phyloP scores from a whole-genome alignment of 35 echinoderm and acorn worm genomes.

The Ptychodera flava region DNA sequence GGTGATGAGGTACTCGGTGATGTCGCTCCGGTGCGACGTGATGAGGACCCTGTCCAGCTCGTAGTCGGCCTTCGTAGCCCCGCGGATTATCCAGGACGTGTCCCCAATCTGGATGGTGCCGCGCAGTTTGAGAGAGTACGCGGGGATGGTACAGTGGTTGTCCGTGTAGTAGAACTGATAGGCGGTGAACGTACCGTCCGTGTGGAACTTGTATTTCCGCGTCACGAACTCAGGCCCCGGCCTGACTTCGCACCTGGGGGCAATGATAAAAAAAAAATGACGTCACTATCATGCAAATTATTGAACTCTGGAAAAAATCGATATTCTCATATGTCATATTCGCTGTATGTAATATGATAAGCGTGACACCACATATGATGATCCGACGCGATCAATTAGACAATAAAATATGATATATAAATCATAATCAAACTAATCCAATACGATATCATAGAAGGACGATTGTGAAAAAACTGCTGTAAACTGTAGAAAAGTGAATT shows the following conservation, averaged over 20 bases:
- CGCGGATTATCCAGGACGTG: conserved; percentile 17
- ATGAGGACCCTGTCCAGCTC: conserved; percentile 63
- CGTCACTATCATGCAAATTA: not conserved
- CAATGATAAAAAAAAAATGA: not conserved
- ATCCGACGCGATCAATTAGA: too few species aligned
- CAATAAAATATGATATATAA: too few species aligned
- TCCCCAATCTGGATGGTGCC: conserved; percentile 37
- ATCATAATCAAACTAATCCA: too few species aligned
- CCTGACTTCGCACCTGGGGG: conserved; percentile 83
- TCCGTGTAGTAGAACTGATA: conserved; percentile 95
- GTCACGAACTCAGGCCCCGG: conserved; percentile 74
- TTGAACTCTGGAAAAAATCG: not conserved
- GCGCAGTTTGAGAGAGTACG: conserved; percentile 65
- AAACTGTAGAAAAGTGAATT: too few species aligned
- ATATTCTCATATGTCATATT: not conserved
- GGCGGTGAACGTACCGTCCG: conserved; percentile 57
- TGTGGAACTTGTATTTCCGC: conserved; percentile 82
- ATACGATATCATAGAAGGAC: too few species aligned
- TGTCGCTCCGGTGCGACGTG: conserved; percentile 40
- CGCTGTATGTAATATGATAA: not conserved
- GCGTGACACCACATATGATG: too few species aligned
- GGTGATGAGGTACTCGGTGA: conserved; percentile 23
- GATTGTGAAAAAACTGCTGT: too few species aligned
- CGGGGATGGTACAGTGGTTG: conserved; percentile 53
- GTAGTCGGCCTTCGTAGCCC: conserved; percentile 64